Evolutionary conservation across 1,140 invertebrate genomes (phyloP).

Genomic region (Polypedilum pembai): DNA sequence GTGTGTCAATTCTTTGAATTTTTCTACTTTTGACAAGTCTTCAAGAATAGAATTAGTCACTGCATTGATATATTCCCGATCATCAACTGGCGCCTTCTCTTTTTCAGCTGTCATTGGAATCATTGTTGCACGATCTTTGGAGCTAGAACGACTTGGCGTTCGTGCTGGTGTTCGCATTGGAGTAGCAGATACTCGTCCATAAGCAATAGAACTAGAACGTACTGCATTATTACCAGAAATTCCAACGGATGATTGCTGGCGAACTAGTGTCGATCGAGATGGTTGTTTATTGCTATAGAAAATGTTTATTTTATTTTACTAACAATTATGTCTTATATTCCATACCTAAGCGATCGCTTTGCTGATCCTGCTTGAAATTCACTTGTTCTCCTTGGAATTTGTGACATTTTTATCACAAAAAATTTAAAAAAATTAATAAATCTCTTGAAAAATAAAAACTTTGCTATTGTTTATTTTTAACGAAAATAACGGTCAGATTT

Average conservation of each 20-base stretch:
- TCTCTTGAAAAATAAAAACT: neutral
- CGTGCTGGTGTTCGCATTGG: constrained; percentile 1
- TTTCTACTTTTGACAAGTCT: neutral
- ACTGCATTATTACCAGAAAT: neutral
- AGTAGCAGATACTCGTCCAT: neutral
- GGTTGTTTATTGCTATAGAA: no score
- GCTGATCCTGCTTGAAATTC: neutral
- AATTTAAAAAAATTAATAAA: neutral
- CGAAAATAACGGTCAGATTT: neutral
- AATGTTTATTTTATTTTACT: no score
- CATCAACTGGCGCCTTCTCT: neutral
- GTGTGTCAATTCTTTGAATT: neutral
- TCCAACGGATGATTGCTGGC: no score
- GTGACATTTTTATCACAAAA: neutral
- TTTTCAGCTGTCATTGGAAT: constrained; percentile 9
- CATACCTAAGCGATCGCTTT: neutral
- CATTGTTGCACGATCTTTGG: neutral
- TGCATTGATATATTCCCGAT: neutral
- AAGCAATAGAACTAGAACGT: neutral
- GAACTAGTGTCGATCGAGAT: no score
- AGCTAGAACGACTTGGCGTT: neutral
- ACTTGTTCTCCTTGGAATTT: neutral
- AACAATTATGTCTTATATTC: neutral
- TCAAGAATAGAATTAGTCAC: neutral
- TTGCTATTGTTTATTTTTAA: neutral